phyloP scores from a whole-genome alignment of 2,113 vertebrate genomes.

The Epinephelus fuscoguttatus region DNA sequence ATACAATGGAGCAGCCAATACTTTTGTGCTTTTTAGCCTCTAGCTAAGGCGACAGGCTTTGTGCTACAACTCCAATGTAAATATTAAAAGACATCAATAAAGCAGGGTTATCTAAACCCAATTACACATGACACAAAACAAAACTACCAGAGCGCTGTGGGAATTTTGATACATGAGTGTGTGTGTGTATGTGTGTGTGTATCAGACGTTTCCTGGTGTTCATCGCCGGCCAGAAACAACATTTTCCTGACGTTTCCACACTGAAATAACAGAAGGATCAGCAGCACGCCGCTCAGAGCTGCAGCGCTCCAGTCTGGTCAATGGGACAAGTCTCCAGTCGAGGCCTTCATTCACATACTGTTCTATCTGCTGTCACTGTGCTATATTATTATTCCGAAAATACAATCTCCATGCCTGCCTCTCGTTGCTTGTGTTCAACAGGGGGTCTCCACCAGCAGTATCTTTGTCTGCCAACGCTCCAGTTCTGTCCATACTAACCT shows the following conservation, averaged over 20 bases:
- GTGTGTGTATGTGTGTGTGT: constrained; percentile 20
- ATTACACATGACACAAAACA: constrained; percentile 31
- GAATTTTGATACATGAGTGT: constrained; percentile 41
- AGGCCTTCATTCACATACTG: constrained; percentile 6
- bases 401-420: neutral
- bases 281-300: constrained; percentile 40
- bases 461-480: neutral
- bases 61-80: constrained; percentile 8
- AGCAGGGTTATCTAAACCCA: constrained; percentile 40
- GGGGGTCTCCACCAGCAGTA: constrained; percentile 11
- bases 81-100: constrained; percentile 13
- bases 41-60: neutral
- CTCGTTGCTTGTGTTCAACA: neutral
- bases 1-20: no score
- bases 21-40: neutral
- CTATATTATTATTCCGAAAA: neutral
- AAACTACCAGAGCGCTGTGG: constrained; percentile 43
- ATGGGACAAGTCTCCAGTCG: neutral
- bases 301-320: constrained; percentile 5
- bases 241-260: constrained; percentile 57
- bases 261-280: constrained; percentile 65
- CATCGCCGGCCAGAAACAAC: constrained; percentile 72
- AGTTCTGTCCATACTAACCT: constrained; percentile 10
- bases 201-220: constrained; percentile 58
- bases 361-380: neutral